Base-by-base conservation (phyloP, 1,140 invertebrate genomes). In the Solenopsis fugax region DNA sequence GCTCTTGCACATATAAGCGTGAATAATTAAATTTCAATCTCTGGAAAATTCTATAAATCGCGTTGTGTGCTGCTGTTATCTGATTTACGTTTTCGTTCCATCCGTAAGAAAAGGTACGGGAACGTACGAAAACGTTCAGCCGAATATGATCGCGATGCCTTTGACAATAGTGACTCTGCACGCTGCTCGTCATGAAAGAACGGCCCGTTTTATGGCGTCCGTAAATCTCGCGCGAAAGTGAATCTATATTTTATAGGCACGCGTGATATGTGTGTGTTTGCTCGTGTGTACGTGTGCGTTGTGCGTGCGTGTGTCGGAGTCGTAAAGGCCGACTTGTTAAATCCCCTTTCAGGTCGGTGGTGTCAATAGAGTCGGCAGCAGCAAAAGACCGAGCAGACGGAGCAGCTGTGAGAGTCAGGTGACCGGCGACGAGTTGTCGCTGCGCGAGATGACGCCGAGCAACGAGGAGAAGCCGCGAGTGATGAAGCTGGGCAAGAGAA, bases 401-500 rank as follows among this genome's bases (percentile, higher is more conserved):
- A 93, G 90, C 85, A 95, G 94, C 85, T 95, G 93, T 87, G 94
- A 95, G 85, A 95, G 93, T 90, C 94, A 95, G 81, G 88, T 93
- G 67, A 91, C 92, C 16, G 92, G 93, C 9, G 94, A 95, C 73
- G 91, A 93, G 45, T 92, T 94, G 86, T 95, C 94, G 34, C 88
- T 95, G 50, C 93, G 93, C 7, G 94, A 95, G 91, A 92, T 95
- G 45, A 89, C 90, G 16, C 87, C 89, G 29, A 94, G 93, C 69
- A 91, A 93, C 37, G 96, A 96, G 73, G 96, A 96, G 88, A 97
- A 97, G 89, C 96, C 97, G 0, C 95, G 97, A 37, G 96, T 97
- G 58, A 97, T 97, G 45, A 96, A 96, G 91, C 98, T 98, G 97
- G 97, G 97, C 13, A 97, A 97, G 91, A 96, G 98, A 85, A 98